Base-by-base conservation (phyloP, 2,113 vertebrate species). In the Thalassarche chlororhynchos region DNA sequence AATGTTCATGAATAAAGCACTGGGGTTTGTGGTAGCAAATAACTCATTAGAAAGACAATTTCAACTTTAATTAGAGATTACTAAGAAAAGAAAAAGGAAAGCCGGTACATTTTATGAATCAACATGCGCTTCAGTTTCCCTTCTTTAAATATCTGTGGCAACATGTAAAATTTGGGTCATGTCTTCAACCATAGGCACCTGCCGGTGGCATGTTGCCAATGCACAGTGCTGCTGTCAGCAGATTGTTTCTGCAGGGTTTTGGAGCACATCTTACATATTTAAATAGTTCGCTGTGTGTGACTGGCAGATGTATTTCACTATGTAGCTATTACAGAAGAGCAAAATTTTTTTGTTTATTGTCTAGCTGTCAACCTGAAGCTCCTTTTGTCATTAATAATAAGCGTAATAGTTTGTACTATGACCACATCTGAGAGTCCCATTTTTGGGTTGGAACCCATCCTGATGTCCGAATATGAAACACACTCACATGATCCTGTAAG, bases 21-120 rank as follows among this genome's bases (percentile, higher is more conserved):
- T 61, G 82, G 57, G 49, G n/a, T 61, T 86, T 82, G 51, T 51
- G 34, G 42, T 38, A 49, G 46, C 23, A 85, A 83, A 80, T 46
- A 69, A 91, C 81, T 95, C 77, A 89, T 93, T 78, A 79, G 78
- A 84, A 93, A 81, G 46, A 93, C 5, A 87, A 84, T 84, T 93
- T 92, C 44, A 77, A 14, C 18, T 92, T 92, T 89, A 32, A 87
- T 82, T 47, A 65, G 47, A 94, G 46, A 62, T 68, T 77, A 21
- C 31, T 14, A 75, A 81, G 25, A 62, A 85, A 66, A 75, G 4
- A 51, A 76, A 93, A 83, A 94, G 25, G 31, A 78, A 93, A 84
- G 3, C 18, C 11, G 10, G 18, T 51, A 21, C 26, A 55, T 86
- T 87, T 91, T 71, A 47, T n/a, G 46, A 74, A 87, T 71, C 42